Evolutionary conservation across 2,888 invertebrate species (phyloP).

Genomic region (Synanthedon formicaeformis): DNA sequence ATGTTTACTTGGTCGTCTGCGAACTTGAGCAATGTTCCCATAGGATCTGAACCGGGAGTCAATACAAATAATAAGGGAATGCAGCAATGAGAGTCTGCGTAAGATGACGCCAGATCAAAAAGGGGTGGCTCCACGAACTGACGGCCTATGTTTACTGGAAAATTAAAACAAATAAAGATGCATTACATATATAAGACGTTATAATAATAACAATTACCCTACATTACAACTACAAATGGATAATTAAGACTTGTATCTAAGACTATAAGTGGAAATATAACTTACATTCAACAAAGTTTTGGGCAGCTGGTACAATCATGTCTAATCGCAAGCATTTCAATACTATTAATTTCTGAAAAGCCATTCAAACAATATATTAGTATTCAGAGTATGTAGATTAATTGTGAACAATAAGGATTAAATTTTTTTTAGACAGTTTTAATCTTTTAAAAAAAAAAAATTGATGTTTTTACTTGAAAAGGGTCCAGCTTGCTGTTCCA

Average conservation of each 20-base stretch:
- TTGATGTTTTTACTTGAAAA: constrained; percentile 60
- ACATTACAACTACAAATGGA: no score
- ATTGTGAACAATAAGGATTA: no score
- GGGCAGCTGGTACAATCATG: constrained; percentile 85
- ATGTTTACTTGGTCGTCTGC: constrained; percentile 83
- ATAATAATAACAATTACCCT: no score
- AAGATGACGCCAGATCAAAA: constrained; percentile 87
- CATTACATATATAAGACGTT: no score
- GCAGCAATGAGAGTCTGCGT: constrained; percentile 85
- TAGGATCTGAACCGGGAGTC: constrained; percentile 95
- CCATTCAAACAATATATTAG: not conserved
- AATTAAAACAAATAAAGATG: not conserved
- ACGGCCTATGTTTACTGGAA: constrained; percentile 76
- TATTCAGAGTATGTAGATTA: not conserved
- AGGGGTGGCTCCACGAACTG: constrained; percentile 90
- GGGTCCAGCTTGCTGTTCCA: constrained; percentile 73
- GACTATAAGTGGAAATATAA: not conserved
- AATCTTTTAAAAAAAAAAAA: not conserved
- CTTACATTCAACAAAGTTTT: constrained; percentile 75
- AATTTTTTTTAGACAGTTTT: not conserved
- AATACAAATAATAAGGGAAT: constrained; percentile 92
- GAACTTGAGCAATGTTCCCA: constrained; percentile 88
- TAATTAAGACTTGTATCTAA: no score
- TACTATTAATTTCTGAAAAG: constrained; percentile 77
- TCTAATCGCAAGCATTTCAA: constrained; percentile 88